Evolutionary conservation across 2,888 invertebrate genomes (phyloP), one percentile per base, ranked within the genome.

Genomic region (Agriopis leucophaearia): DNA sequence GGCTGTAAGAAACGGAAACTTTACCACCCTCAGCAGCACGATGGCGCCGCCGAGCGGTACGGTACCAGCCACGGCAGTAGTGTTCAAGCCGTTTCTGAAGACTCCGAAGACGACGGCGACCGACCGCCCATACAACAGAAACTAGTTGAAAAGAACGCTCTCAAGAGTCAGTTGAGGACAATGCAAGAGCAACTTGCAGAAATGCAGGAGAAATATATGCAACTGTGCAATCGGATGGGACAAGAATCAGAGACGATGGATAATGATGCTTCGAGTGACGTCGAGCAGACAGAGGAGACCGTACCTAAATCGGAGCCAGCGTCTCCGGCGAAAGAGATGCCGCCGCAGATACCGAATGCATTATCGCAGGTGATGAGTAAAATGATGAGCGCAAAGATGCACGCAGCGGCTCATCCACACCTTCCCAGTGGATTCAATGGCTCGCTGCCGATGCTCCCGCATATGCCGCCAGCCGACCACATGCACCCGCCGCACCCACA

Each of bases 1-100:
- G 98, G 98, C 57, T 98, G 98, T 91, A 98, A 98, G 89, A 99
- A 99, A 90, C 96, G 99, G 56, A 99, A 99, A 90, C 95, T 99
- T 40, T 99, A 99, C 86, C 98, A 98, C 83, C 99, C 99, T 12
- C 98, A 98, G 88, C 99, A 99, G 84, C 98, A 98, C 88, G 97
- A 97, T 83, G 94, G 95, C 64, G 95, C 95, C 38, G 95, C 95
- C 77, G 96, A 96, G 77, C 91, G 96, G n/a, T 93, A 92, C 77
- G 91, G 91, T 47, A 86, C 88, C 75, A 90, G 95, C 91, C 85
- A 95, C 90, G 74, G 88, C 74, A 89, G 91, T 81, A 90, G 90
- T 74, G 90, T 87, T 35, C 91, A 89, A 66, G 91, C 93, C 42
- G 86, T 92, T 67, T 95, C 96, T 58, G 96, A 96, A 77, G 96